A percentile compares a stretch with the other conserved stretches of the same genome.
Evolutionary conservation across 1,140 invertebrate species (phyloP).

Genomic region (Megalopta genalis): DNA sequence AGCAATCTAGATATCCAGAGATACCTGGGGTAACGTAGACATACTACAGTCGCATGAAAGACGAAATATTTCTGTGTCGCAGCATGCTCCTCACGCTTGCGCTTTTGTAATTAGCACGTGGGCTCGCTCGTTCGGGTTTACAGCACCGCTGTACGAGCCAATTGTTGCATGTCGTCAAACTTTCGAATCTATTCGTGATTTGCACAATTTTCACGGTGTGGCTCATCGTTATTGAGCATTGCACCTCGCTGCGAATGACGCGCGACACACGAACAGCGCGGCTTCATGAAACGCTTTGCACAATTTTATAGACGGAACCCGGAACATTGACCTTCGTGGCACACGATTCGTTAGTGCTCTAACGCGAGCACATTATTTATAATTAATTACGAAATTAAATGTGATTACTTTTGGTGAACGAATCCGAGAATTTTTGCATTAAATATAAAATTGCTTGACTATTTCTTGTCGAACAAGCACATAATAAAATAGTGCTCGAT

Average conservation of each 20-base stretch:
- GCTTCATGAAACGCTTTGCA: constrained; percentile 47
- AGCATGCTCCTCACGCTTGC: constrained; percentile 24
- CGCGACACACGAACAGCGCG: constrained; percentile 11
- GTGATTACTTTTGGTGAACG: no score
- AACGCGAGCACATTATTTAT: no score
- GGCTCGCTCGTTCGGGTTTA: not conserved
- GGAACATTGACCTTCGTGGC: constrained; percentile 8
- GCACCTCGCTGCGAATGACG: constrained; percentile 16
- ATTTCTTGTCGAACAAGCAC: no score
- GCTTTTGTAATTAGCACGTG: not conserved
- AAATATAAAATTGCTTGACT: no score
- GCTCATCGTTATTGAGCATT: not conserved
- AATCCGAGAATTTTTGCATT: no score
- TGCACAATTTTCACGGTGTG: no score
- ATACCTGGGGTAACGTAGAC: constrained; percentile 71
- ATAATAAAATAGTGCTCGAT: no score
- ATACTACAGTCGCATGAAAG: constrained; percentile 40
- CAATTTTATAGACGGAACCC: constrained; percentile 35
- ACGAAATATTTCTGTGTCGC: constrained; percentile 19
- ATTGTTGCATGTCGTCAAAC: not conserved
- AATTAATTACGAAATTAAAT: no score
- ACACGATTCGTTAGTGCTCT: no score
- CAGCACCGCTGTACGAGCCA: not conserved
- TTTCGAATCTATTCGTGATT: not conserved
- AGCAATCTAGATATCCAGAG: constrained; percentile 38